These are phyloP conservation scores for Clinocottus analis DNA, from an alignment of 2,113 vertebrate genomes.

Conservation along the genomic window DNA sequence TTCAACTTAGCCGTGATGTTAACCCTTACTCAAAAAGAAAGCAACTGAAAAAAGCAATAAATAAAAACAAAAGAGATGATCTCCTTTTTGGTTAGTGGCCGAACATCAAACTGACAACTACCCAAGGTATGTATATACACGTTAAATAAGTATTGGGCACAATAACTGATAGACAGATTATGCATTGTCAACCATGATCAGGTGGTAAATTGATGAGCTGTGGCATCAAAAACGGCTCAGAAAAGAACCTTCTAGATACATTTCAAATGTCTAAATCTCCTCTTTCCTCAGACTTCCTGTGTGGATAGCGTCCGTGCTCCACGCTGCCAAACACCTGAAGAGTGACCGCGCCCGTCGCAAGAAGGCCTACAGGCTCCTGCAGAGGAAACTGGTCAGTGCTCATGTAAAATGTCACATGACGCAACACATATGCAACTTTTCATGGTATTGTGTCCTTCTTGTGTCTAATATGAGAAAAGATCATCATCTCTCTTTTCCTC, in stretches of 20 bases:
- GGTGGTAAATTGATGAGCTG: background rate
- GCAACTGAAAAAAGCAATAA: background rate
- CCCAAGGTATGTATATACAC: too few species aligned
- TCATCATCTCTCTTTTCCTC: background rate
- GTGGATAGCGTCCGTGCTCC: conserved; percentile 77
- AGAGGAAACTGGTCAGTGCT: conserved; percentile 73
- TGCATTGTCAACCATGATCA: background rate
- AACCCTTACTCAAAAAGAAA: background rate
- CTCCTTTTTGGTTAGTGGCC: too few species aligned
- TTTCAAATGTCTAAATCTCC: background rate
- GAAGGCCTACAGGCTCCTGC: conserved; percentile 77
- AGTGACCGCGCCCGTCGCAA: conserved; percentile 67
- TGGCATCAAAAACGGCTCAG: background rate
- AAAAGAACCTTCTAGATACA: background rate
- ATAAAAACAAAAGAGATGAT: background rate
- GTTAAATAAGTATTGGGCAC: too few species aligned
- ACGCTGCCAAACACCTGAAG: conserved; percentile 58
- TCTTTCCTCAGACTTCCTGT: conserved; percentile 68
- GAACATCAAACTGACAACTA: background rate
- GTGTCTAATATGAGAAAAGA: background rate
- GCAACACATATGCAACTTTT: background rate
- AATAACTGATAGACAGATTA: background rate
- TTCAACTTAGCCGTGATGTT: background rate
- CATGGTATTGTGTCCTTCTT: background rate
- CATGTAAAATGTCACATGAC: background rate